Percentiles rank a stretch among this genome's conserved stretches.
Conservation (phyloP, 2,113 vertebrate species). For the Xerus inauris region DNA sequence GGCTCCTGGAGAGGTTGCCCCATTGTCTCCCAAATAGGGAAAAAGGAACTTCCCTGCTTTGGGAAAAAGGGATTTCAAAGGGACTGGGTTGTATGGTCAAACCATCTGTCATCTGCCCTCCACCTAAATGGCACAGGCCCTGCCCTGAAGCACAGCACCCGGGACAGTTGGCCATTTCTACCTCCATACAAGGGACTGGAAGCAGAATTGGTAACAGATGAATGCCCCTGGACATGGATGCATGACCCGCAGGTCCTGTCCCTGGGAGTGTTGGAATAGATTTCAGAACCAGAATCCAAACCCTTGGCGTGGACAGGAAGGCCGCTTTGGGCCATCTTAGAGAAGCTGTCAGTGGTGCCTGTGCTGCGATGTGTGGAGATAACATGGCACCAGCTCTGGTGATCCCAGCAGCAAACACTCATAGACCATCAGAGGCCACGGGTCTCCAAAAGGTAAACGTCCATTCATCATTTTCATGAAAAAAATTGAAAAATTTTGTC, state of each 20-base stretch:
- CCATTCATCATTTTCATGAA: background rate
- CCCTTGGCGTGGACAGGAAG: rapidly evolving
- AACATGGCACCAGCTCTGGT: rapidly evolving
- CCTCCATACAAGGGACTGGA: background rate
- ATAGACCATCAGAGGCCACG: background rate
- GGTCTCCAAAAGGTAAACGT: background rate
- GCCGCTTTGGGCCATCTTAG: too few relatives aligned
- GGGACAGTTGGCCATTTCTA: rapidly evolving
- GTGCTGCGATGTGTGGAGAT: rapidly evolving
- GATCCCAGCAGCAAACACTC: background rate
- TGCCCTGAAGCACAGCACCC: background rate
- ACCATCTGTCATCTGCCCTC: background rate
- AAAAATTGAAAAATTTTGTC: background rate
- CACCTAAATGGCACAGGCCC: background rate
- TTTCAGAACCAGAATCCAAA: background rate
- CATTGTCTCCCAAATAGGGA: background rate
- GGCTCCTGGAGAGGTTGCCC: too few relatives aligned
- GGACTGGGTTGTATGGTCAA: background rate
- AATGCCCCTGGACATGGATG: rapidly evolving
- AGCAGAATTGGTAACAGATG: rapidly evolving
- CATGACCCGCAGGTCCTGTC: background rate
- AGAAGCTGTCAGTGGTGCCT: background rate
- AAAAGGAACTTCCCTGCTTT: background rate
- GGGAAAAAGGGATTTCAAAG: background rate
- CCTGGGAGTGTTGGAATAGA: background rate